Conservation (phyloP, 2,797 vertebrate genomes). For the Parauchenoglanis ngamensis region DNA sequence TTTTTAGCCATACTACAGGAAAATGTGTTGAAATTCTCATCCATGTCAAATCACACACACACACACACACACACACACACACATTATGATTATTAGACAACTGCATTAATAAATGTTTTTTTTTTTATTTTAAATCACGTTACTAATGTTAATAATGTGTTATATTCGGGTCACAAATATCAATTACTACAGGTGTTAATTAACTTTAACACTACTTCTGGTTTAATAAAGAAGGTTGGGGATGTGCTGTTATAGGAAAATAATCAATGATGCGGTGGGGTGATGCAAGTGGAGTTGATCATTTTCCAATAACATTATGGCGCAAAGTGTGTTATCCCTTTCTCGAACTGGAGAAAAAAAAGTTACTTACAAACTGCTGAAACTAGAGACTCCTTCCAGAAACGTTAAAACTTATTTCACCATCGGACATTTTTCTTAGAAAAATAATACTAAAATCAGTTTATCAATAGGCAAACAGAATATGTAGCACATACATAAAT, state of each 20-base stretch:
- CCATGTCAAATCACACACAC: too few species aligned
- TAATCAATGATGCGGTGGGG: too few species aligned
- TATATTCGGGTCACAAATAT: neutral
- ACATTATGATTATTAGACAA: too few species aligned
- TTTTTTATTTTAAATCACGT: neutral
- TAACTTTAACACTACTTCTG: neutral
- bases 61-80: too few species aligned
- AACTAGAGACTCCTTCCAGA: neutral
- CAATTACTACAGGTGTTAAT: neutral
- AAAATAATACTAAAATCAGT: neutral
- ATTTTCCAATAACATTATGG: neutral
- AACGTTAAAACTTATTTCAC: neutral
- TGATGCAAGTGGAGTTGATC: neutral
- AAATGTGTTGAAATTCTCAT: too few species aligned
- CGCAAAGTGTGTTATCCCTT: neutral
- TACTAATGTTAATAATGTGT: neutral
- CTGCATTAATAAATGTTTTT: neutral
- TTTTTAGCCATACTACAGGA: too few species aligned
- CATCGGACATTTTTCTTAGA: neutral
- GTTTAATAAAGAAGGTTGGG: neutral
- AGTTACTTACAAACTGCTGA: neutral
- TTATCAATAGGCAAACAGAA: neutral
- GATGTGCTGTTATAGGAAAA: neutral
- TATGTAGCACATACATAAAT: neutral
- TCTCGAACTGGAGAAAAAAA: neutral